phyloP scores from a whole-genome alignment of 2,888 invertebrate genomes.

The Athetis lepigone region DNA sequence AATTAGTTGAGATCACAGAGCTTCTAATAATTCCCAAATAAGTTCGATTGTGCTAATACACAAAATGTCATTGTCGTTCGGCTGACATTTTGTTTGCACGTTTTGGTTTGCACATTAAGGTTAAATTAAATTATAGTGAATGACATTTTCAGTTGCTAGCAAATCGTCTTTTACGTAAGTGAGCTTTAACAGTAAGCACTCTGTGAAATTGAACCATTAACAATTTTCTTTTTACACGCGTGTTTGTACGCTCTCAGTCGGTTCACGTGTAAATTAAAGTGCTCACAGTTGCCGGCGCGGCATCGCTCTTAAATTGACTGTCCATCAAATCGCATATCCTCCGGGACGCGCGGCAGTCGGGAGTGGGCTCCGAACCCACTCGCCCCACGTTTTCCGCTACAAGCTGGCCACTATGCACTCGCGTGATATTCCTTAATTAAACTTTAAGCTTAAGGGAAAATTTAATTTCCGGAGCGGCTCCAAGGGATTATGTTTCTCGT shows the following conservation, averaged over 20 bases:
- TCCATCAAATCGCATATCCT: slow-evolving; percentile 76
- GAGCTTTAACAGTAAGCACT: slow-evolving; percentile 31
- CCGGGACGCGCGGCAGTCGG: slow-evolving; percentile 54
- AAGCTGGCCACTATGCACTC: slow-evolving; percentile 69
- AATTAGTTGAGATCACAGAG: slow-evolving; percentile 44
- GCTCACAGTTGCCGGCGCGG: slow-evolving; percentile 60
- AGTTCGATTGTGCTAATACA: slow-evolving; percentile 28
- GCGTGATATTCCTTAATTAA: slow-evolving; percentile 87
- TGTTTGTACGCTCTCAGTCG: slow-evolving; percentile 31
- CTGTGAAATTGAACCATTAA: slow-evolving; percentile 33
- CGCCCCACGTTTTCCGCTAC: slow-evolving; percentile 50
- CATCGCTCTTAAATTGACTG: slow-evolving; percentile 78
- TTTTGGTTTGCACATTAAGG: slow-evolving; percentile 31
- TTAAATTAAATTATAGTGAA: slow-evolving; percentile 29
- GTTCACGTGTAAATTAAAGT: slow-evolving; percentile 71
- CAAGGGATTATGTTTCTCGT: slow-evolving; percentile 78
- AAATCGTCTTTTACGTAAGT: slow-evolving; percentile 24
- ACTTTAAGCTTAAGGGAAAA: slow-evolving; percentile 85
- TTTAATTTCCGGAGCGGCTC: slow-evolving; percentile 85
- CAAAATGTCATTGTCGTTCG: slow-evolving; percentile 48
- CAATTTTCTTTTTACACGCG: slow-evolving; percentile 17
- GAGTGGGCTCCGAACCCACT: slow-evolving; percentile 51
- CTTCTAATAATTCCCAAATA: slow-evolving; percentile 31
- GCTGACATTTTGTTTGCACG: slow-evolving; percentile 41
- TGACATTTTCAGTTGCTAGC: slow-evolving; percentile 29